Base-by-base conservation (phyloP, 2,888 invertebrate genomes). In the Andrena haemorrhoa region DNA sequence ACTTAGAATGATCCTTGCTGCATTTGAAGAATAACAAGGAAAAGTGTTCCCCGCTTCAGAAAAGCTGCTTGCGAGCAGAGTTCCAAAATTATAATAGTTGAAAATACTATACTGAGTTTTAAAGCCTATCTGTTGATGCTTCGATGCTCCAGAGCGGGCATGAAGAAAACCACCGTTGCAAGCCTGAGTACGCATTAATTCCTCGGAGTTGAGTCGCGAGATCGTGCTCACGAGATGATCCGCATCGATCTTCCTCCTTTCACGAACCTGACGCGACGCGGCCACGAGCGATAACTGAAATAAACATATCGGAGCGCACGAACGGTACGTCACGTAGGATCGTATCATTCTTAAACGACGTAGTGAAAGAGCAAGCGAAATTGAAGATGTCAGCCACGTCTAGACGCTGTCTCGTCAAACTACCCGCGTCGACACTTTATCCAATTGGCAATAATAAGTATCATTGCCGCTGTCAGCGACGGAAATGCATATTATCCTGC, bases 331-430 rank as follows among this genome's bases (percentile, higher is more conserved):
- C 84, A 80, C 75, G 86, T 82, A 75, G 84, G 69, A 66, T 68
- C 73, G 79, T 73, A 84, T 79, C 84, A 76, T 73, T 82, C 74
- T 78, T 74, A 79, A 82, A 85, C 76, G 85, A 80, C 72, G 75
- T 49, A 61, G 49, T 56, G 86, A 84, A 80, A 77, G 88, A 82
- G 75, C 75, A 74, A 78, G 81, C 87, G 77, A 89, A 89, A 88
- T 88, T 88, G 87, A 87, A 89, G 89, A 87, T 88, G 89, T 88
- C 89, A 90, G 88, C 75, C 86, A 76, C 83, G 93, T 93, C 93
- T 93, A 93, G 93, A 93, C 93, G 89, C 89, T 90, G 92, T 92
- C 92, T 92, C 90, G 91, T 92, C 92, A 92, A 92, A 91, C 86
- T 89, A 83, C 79, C 79, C 72, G 83, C 79, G 85, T 86, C 88